phyloP scores from a whole-genome alignment of 2,113 vertebrate species.

The Climacteris rufus region DNA sequence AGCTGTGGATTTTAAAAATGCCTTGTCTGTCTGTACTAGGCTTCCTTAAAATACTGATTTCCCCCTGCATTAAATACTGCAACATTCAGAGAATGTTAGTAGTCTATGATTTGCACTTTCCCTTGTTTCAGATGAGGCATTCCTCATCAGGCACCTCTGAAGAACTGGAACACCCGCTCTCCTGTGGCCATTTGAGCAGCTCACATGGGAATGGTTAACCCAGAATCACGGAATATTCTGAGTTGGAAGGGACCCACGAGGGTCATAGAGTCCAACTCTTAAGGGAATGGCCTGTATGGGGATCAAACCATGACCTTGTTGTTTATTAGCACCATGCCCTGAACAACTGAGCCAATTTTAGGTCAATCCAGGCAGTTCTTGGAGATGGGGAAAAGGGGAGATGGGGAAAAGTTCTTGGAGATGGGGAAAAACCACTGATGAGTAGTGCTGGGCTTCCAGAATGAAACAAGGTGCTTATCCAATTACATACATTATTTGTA shows the following conservation, averaged over 20 bases:
- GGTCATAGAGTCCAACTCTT: neutral
- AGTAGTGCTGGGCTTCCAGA: neutral
- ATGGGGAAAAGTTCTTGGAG: too few species aligned
- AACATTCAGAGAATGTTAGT: neutral
- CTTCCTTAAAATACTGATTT: neutral
- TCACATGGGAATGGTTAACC: neutral
- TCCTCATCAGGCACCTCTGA: neutral
- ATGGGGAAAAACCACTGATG: neutral
- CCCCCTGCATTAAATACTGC: too few species aligned
- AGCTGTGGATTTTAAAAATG: neutral
- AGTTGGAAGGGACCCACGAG: neutral
- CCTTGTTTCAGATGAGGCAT: neutral
- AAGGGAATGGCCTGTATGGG: fast-evolving
- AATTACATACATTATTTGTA: neutral
- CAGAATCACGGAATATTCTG: neutral
- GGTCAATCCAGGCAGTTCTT: neutral
- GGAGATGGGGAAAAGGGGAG: neutral
- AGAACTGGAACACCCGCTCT: neutral
- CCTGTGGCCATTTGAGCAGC: neutral
- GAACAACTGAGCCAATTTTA: neutral
- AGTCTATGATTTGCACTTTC: neutral
- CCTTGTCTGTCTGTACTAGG: neutral
- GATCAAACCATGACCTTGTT: fast-evolving
- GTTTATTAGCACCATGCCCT: neutral
- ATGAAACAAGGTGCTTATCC: neutral